Conservation (phyloP, 2,797 vertebrate genomes). For the Pitangus sulphuratus region DNA sequence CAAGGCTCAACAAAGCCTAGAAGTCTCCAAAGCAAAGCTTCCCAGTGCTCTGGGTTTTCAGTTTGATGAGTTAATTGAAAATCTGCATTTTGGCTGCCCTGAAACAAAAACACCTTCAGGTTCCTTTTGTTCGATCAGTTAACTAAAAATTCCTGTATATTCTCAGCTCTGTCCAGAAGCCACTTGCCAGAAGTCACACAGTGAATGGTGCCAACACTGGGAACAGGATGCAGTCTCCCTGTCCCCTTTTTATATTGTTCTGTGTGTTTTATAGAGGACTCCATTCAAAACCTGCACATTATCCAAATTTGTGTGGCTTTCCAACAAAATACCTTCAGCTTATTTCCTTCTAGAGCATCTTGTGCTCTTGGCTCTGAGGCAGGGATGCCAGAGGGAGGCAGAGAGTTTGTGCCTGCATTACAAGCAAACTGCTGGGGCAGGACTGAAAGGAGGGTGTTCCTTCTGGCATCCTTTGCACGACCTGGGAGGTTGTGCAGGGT, state of each 20-base stretch:
- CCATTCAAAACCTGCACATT: neutral
- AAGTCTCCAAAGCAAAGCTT: neutral
- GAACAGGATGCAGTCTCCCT: neutral
- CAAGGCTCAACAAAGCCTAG: neutral
- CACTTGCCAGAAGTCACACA: neutral
- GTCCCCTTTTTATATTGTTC: neutral
- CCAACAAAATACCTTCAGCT: neutral
- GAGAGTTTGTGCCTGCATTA: neutral
- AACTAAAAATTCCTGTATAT: neutral
- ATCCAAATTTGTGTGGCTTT: neutral
- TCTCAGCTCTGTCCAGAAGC: neutral
- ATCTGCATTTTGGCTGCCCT: neutral
- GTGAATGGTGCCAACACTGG: neutral
- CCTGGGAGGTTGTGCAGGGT: neutral
- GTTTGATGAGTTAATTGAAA: neutral
- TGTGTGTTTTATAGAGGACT: neutral
- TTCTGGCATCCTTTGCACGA: neutral
- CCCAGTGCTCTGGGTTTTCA: neutral
- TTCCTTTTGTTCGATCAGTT: neutral
- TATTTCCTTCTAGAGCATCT: neutral
- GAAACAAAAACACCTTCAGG: neutral
- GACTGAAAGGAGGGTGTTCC: no score
- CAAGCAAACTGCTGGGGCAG: neutral
- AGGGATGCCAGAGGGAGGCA: neutral
- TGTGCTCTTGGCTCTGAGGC: neutral